Conservation (phyloP, 2,113 vertebrate species). For the Calidris pygmaea region DNA sequence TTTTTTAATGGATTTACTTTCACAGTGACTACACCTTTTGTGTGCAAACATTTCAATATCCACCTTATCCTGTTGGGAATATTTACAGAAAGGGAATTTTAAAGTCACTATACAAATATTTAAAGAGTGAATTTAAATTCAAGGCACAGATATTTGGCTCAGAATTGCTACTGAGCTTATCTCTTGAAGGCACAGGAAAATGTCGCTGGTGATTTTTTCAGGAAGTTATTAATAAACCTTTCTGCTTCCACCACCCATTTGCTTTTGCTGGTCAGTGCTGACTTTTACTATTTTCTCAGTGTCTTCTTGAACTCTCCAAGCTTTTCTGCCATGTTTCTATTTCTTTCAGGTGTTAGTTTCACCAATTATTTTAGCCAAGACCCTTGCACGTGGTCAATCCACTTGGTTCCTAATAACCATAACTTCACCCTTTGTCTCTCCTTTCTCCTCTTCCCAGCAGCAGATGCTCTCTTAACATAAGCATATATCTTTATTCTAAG, state of each 20-base stretch:
- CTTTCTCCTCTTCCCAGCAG: neutral
- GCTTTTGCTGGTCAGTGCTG: neutral
- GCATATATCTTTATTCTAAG: neutral
- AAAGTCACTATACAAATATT: conserved; percentile 34
- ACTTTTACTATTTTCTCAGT: neutral
- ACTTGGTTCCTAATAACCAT: neutral
- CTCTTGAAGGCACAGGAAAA: neutral
- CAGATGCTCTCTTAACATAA: neutral
- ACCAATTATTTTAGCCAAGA: neutral
- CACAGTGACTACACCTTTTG: conserved; percentile 49
- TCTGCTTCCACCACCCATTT: neutral
- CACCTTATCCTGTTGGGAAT: conserved; percentile 35
- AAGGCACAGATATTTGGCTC: neutral
- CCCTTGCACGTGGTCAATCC: neutral
- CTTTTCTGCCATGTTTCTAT: neutral
- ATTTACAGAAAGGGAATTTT: conserved; percentile 54
- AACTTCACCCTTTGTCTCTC: neutral
- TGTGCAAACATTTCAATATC: conserved; percentile 55
- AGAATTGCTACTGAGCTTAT: neutral
- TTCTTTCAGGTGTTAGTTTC: neutral
- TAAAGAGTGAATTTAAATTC: conserved; percentile 27
- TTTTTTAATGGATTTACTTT: conserved; percentile 56
- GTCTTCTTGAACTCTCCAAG: neutral
- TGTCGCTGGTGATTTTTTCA: neutral
- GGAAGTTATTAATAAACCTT: neutral